These are phyloP conservation scores for Rhopilema esculentum DNA, from an alignment of 30 jellyfish, hydroid and myxozoan species.

Conservation along the genomic window DNA sequence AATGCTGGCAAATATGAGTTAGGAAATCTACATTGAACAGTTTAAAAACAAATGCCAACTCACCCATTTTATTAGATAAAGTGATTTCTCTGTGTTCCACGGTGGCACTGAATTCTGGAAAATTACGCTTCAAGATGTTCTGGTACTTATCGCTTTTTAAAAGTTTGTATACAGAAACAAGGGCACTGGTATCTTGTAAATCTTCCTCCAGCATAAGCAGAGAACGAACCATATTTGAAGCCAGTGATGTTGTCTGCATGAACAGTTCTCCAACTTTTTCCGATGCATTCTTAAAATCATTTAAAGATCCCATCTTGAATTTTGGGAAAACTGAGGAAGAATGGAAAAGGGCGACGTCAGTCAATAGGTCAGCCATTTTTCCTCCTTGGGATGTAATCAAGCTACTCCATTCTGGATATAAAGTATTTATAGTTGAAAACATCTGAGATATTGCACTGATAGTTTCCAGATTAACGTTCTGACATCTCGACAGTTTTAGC, in stretches of 20 bases:
- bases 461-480: neutral
- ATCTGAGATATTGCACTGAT: neutral
- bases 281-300: neutral
- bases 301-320: neutral
- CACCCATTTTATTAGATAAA: neutral
- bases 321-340: neutral
- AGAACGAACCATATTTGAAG: neutral
- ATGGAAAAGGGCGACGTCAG: neutral
- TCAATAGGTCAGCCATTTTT: neutral
- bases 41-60: neutral
- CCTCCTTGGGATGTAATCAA: neutral
- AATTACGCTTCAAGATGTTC: neutral
- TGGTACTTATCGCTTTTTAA: neutral
- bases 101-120: neutral
- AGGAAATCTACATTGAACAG: too few species aligned
- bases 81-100: neutral
- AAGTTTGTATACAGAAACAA: neutral
- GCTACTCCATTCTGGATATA: neutral
- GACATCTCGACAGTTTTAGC: neutral
- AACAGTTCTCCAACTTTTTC: neutral
- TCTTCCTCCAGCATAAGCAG: neutral
- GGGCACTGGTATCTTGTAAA: neutral
- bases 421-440: neutral
- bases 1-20: too few species aligned
- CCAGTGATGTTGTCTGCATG: neutral